phyloP scores from a whole-genome alignment of 64 coral and sea anemone genomes.

The Pocillopora verrucosa region DNA sequence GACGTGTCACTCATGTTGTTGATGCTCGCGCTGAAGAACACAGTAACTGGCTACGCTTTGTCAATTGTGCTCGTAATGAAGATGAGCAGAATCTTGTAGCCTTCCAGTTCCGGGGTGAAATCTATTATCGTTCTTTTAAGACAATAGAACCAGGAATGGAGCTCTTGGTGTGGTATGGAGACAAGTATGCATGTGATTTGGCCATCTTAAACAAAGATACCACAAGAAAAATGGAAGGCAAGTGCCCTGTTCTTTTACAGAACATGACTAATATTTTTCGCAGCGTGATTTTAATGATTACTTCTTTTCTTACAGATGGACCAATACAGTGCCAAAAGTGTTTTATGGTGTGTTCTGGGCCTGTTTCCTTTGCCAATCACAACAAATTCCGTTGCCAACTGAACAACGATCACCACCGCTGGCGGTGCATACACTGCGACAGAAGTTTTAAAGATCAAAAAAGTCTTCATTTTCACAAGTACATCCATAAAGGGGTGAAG shows the following conservation, averaged over 20 bases:
- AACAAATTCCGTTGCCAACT: constrained; percentile 46
- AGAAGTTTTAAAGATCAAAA: constrained; percentile 23
- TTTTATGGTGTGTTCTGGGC: constrained; percentile 36
- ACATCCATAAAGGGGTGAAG: constrained; percentile 36
- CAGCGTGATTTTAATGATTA: not conserved
- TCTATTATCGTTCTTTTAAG: constrained; percentile 69
- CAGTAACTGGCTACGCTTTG: constrained; percentile 69
- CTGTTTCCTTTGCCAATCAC: constrained; percentile 11
- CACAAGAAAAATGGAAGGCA: constrained; percentile 42
- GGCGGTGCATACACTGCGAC: constrained; percentile 44
- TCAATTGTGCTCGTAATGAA: constrained; percentile 77
- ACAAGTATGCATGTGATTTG: constrained; percentile 66
- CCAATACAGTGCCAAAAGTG: constrained; percentile 42
- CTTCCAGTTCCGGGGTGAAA: constrained; percentile 68
- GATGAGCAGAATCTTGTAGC: constrained; percentile 78
- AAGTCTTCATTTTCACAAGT: constrained; percentile 22
- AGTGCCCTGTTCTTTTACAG: not conserved
- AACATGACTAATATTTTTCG: not conserved
- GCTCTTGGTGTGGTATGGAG: constrained; percentile 72
- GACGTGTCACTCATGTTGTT: constrained; percentile 67
- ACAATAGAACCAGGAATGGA: constrained; percentile 66
- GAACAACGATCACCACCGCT: constrained; percentile 23
- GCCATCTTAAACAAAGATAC: constrained; percentile 55
- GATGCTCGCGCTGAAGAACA: constrained; percentile 56
- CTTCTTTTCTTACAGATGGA: constrained; percentile 12